These are phyloP conservation scores for Astropecten irregularis DNA, from an alignment of 53 echinoderm and acorn worm species.

Conservation along the genomic window DNA sequence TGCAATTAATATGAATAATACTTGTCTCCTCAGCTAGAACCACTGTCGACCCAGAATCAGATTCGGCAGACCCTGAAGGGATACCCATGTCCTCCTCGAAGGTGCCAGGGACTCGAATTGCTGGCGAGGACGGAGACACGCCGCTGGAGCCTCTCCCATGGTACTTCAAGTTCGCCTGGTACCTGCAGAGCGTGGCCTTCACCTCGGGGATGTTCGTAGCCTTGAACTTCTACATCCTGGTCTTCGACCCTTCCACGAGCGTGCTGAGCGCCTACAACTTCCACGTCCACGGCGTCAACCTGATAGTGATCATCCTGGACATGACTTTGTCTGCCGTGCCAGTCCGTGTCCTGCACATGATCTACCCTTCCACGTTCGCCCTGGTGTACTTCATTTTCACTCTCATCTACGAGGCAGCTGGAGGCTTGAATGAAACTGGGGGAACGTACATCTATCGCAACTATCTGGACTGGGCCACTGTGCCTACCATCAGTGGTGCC, in stretches of 20 bases:
- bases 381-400: constrained; percentile 79
- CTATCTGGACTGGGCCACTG: constrained; percentile 70
- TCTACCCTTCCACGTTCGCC: constrained; percentile 57
- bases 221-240: constrained; percentile 69
- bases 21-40: neutral
- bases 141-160: constrained; percentile 22
- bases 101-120: too few relatives aligned
- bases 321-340: constrained; percentile 72
- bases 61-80: neutral
- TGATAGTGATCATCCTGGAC: constrained; percentile 65
- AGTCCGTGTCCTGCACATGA: constrained; percentile 71
- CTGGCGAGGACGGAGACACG: too few relatives aligned
- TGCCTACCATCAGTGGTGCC: constrained; percentile 29
- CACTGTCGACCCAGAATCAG: neutral
- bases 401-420: constrained; percentile 67
- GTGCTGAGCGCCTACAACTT: constrained; percentile 55
- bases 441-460: constrained; percentile 69
- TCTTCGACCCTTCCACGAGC: constrained; percentile 56
- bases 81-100: constrained; percentile 22
- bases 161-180: constrained; percentile 76
- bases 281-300: constrained; percentile 83
- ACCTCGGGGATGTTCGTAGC: constrained; percentile 63
- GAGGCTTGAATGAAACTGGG: constrained; percentile 70
- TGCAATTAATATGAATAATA: too few relatives aligned
- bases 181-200: constrained; percentile 65